A percentile compares a stretch with the other conserved stretches of the same genome.
Conservation (phyloP, 2,113 vertebrate genomes). For the Laterallus jamaicensis region DNA sequence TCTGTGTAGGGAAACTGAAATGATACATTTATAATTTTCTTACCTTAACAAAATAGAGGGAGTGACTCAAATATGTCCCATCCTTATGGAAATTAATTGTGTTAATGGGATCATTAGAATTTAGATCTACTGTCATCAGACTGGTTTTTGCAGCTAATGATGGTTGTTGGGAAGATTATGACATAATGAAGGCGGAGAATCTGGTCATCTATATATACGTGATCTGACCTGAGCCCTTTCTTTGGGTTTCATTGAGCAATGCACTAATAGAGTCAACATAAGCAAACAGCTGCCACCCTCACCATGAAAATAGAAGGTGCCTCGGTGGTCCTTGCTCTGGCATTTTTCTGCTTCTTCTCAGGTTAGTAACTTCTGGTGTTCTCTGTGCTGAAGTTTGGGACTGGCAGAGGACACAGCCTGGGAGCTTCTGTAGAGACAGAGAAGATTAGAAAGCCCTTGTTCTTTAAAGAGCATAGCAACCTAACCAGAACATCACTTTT, state of each 20-base stretch:
- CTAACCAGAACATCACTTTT: neutral
- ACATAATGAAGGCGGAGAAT: slow-evolving; percentile 63
- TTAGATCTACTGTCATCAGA: slow-evolving; percentile 55
- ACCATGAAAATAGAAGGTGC: slow-evolving; percentile 68
- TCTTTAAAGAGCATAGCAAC: neutral
- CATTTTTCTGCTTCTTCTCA: slow-evolving; percentile 69
- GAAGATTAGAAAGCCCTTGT: neutral
- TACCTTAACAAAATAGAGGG: slow-evolving; percentile 52
- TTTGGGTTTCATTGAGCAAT: slow-evolving; percentile 64
- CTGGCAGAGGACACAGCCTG: neutral
- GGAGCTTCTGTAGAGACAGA: neutral
- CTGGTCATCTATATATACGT: slow-evolving; percentile 51
- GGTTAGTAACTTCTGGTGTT: slow-evolving; percentile 59
- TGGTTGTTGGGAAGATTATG: slow-evolving; percentile 45
- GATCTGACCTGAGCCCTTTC: slow-evolving; percentile 43
- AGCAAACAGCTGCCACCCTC: slow-evolving; percentile 53
- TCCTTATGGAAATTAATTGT: slow-evolving; percentile 71
- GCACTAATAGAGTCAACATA: slow-evolving; percentile 41
- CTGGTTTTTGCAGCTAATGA: slow-evolving; percentile 70
- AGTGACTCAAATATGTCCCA: slow-evolving; percentile 57
- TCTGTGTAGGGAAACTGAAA: neutral
- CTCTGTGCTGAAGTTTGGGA: slow-evolving; percentile 5
- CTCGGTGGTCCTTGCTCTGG: slow-evolving; percentile 64
- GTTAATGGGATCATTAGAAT: slow-evolving; percentile 64
- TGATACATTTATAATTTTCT: slow-evolving; percentile 39